These are phyloP conservation scores for Argentina silus DNA, from an alignment of 2,797 vertebrate species.

Conservation along the genomic window DNA sequence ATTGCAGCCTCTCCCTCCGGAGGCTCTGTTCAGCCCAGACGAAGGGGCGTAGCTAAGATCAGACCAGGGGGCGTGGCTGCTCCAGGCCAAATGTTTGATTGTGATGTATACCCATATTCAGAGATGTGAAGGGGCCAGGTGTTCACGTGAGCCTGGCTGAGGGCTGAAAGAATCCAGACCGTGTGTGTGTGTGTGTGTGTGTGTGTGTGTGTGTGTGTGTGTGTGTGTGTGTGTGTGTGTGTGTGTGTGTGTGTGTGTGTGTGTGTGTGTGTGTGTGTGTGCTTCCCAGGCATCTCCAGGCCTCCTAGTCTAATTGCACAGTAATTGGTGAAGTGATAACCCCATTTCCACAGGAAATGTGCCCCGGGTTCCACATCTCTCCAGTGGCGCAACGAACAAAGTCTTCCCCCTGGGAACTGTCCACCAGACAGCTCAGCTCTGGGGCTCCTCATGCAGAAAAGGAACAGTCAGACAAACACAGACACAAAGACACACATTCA, in stretches of 20 bases:
- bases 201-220: slow-evolving; percentile 56
- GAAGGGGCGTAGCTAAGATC: not conserved
- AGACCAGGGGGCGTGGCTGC: not conserved
- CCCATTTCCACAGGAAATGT: slow-evolving; percentile 83
- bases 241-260: slow-evolving; percentile 15
- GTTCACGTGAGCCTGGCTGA: slow-evolving; percentile 65
- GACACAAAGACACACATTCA: slow-evolving; percentile 27
- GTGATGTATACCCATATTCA: slow-evolving; percentile 60
- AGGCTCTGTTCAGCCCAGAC: slow-evolving; percentile 54
- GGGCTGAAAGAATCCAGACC: slow-evolving; percentile 69
- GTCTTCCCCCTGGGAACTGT: slow-evolving; percentile 65
- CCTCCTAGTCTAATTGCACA: slow-evolving; percentile 73
- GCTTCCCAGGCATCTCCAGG: slow-evolving; percentile 71
- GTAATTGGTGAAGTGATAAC: slow-evolving; percentile 81
- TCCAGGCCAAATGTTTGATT: slow-evolving; percentile 46
- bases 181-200: slow-evolving; percentile 55
- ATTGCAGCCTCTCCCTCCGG: slow-evolving; percentile 23
- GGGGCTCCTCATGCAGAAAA: slow-evolving; percentile 54
- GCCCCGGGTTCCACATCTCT: slow-evolving; percentile 67
- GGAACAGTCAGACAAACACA: slow-evolving; percentile 60
- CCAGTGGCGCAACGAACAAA: slow-evolving; percentile 64
- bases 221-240: slow-evolving; percentile 42
- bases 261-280: slow-evolving; percentile 19
- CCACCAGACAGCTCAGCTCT: slow-evolving; percentile 69
- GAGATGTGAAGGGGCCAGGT: slow-evolving; percentile 61